phyloP scores from a whole-genome alignment of 2,888 invertebrate species.

The Parnassius mnemosyne region DNA sequence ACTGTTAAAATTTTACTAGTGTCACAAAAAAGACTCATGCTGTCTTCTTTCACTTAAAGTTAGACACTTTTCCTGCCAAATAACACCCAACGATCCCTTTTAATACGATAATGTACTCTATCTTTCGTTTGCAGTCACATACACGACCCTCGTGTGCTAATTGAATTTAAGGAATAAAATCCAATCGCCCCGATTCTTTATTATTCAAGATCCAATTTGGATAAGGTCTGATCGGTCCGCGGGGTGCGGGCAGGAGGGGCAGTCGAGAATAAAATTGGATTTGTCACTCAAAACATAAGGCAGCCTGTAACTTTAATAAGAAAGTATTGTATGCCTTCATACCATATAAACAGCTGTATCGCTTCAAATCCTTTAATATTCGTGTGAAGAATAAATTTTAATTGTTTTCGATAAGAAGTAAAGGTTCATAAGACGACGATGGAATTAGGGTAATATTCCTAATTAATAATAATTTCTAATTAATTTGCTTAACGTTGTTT shows the following conservation, averaged over 20 bases:
- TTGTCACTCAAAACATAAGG: constrained; percentile 81
- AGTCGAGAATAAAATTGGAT: constrained; percentile 79
- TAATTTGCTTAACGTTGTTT: no score
- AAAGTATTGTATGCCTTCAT: constrained; percentile 34
- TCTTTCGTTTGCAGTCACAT: constrained; percentile 79
- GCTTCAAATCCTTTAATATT: constrained; percentile 10
- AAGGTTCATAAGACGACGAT: no score
- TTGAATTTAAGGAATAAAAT: constrained; percentile 82
- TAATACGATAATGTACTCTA: constrained; percentile 77
- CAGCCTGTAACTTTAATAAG: constrained; percentile 60
- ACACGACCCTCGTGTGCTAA: constrained; percentile 79
- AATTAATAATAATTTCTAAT: no score
- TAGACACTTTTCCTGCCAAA: constrained; percentile 46
- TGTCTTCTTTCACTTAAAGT: constrained; percentile 29
- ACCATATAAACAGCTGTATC: constrained; percentile 1
- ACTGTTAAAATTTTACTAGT: not conserved
- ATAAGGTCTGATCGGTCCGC: constrained; percentile 80
- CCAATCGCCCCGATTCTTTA: constrained; percentile 82
- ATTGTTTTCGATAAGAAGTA: no score
- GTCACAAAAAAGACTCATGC: not conserved
- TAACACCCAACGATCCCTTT: constrained; percentile 67
- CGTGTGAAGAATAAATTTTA: constrained; percentile 4
- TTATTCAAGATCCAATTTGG: constrained; percentile 83
- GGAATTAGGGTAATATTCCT: no score
- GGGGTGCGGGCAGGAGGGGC: constrained; percentile 63